These are phyloP conservation scores for Sarcophaga rosellei DNA, from an alignment of 2,888 invertebrate species.

Conservation along the genomic window DNA sequence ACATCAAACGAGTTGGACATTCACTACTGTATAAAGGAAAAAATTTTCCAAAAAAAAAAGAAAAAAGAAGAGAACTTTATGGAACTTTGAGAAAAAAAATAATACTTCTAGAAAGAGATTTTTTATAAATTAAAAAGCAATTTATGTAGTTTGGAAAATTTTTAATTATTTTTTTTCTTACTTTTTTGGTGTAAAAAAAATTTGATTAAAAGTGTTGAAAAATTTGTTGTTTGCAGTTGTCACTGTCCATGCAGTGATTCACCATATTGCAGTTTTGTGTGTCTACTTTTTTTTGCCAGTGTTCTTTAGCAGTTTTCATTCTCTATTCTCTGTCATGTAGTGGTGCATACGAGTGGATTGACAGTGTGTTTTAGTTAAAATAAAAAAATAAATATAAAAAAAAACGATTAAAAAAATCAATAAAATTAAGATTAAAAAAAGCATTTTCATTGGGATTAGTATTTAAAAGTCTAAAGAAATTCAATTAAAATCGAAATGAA, in stretches of 20 bases:
- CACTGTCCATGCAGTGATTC: conserved; percentile 50
- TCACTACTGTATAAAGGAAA: conserved; percentile 16
- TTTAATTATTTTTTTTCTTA: too few relatives aligned
- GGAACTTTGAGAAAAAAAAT: neutral
- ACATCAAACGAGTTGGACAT: conserved; percentile 52
- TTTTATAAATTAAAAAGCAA: neutral
- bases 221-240: neutral
- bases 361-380: conserved; percentile 25
- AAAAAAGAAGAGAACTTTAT: neutral
- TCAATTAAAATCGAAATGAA: neutral
- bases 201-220: neutral
- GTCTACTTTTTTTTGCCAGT: conserved; percentile 31
- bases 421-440: conserved; percentile 34
- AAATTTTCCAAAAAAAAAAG: neutral
- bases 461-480: conserved; percentile 23
- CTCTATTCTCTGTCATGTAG: conserved; percentile 12
- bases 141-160: too few relatives aligned
- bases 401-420: conserved; percentile 35
- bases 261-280: conserved; percentile 62
- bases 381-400: neutral
- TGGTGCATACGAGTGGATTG: conserved; percentile 48
- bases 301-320: conserved; percentile 43
- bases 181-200: neutral
- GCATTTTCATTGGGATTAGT: neutral
- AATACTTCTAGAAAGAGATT: neutral